Conservation (phyloP, 2,113 vertebrate genomes). For the mouse (Mus musculus) region GRCm39 chr13:77362001-77362500, state of each 20-base stretch:
- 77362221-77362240: constrained; percentile 40
- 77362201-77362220: constrained; percentile 21
- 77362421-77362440: background rate
- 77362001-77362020: constrained; percentile 19
- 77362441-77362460: background rate
- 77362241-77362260: constrained; percentile 33
- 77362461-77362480: background rate
- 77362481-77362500: background rate
- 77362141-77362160: background rate
- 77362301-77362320: background rate
- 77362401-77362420: background rate
- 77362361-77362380: background rate
- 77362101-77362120: background rate
- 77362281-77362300: background rate
- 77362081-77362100: constrained; percentile 51
- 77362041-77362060: constrained; percentile 48
- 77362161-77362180: background rate
- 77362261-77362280: constrained; percentile 40
- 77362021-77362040: constrained; percentile 73
- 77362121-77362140: background rate
- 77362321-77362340: background rate
- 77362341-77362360: background rate
- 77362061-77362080: constrained; percentile 10
- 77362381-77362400: constrained; percentile 1
- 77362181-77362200: constrained; percentile 18